Evolutionary conservation across 2,113 vertebrate genomes (phyloP), one percentile per base, ranked within the genome.

Genomic region (Microcebus ravelobensis): DNA sequence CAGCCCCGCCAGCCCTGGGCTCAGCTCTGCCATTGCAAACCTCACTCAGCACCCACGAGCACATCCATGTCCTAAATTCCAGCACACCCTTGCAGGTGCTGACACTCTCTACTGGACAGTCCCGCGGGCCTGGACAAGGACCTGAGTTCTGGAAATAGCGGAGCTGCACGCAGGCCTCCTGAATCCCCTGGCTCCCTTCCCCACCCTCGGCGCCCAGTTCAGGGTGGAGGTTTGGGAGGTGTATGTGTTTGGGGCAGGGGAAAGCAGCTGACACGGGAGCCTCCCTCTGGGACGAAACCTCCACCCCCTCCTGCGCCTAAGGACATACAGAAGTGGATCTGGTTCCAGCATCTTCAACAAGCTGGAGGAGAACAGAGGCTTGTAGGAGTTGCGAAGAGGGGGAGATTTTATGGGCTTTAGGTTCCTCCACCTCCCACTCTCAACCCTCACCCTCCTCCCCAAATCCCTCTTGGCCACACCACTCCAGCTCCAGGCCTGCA

Each of bases 1-100:
- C 31, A 57, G 20, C 39, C 31, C 65, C 18, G 6, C 7, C 8
- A 9, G 65, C 11, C 21, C 36, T 61, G 57, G 48, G 57, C 63
- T 74, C 31, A 9, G 61, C 5, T 14, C 12, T 39, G 20, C 74
- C 29, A 27, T 23, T 7, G 6, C n/a, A 50, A 5, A 42, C 23
- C 52, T 76, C 25, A 55, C 61, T 67, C 50, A 13, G 65, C 0
- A 2, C 4, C 48, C 61, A 18, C 0, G 11, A 65, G 29, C 21
- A 8, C 77, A 4, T 14, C 2, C 4, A 29, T 29, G 57, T 61
- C 45, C 18, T 84, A 82, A 34, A 68, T 25, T 25, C 42, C 2
- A 3, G 6, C 36, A 67, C 20, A 82, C 63, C 48, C 0, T 0
- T 7, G 1, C 42, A n/a, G 8, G 45, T 31, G 21, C 45, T 17